A percentile compares a stretch with the other conserved stretches of the same genome.
phyloP scores from a whole-genome alignment of 2,113 vertebrate species.

The Urocynchramus pylzowi region DNA sequence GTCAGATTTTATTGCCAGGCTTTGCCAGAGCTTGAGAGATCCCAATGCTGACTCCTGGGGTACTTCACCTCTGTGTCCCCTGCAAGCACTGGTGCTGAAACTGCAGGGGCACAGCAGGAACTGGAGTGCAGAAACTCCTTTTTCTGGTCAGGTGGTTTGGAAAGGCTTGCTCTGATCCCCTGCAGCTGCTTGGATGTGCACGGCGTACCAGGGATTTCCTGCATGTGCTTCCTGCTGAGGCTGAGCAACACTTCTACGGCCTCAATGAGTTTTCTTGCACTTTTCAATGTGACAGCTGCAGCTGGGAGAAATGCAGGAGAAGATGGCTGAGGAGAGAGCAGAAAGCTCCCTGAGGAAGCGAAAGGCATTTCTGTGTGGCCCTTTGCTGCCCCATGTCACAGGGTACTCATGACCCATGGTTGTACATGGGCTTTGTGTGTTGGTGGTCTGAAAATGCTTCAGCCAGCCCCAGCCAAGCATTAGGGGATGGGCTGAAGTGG shows the following conservation, averaged over 20 bases:
- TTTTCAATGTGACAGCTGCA: background rate
- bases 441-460: too few species aligned
- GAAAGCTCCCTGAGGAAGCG: background rate
- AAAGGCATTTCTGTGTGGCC: background rate
- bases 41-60: background rate
- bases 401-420: fast-evolving
- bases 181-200: fast-evolving
- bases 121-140: background rate
- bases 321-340: background rate
- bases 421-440: fast-evolving
- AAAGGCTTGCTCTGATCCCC: background rate
- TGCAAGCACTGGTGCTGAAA: background rate
- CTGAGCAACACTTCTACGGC: background rate
- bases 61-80: background rate
- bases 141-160: background rate
- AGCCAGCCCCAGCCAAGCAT: background rate
- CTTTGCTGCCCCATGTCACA: background rate
- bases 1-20: background rate
- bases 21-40: background rate
- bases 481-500: background rate
- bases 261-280: background rate
- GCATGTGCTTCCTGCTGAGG: background rate
- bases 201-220: background rate
- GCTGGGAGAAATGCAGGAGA: background rate
- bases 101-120: background rate